A percentile compares a stretch with the other conserved stretches of the same genome.
These are phyloP conservation scores for Agrotis puta DNA, from an alignment of 2,888 invertebrate genomes.

Conservation along the genomic window DNA sequence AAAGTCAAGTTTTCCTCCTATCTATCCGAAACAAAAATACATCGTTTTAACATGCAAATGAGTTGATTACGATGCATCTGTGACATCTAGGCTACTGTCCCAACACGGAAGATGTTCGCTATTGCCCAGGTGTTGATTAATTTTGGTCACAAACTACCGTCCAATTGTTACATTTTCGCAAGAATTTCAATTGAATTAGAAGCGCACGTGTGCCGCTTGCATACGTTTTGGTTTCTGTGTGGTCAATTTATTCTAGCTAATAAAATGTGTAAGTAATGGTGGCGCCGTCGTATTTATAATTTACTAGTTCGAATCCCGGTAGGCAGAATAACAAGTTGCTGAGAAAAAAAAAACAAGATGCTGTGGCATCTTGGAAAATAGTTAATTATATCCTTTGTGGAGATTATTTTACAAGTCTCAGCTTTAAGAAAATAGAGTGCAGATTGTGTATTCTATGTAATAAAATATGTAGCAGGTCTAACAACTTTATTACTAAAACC, in stretches of 20 bases:
- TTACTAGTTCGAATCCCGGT: no score
- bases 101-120: conserved; percentile 49
- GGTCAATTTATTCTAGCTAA: conserved; percentile 13
- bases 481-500: conserved; percentile 10
- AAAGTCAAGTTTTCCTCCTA: not conserved
- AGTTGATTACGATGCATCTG: conserved; percentile 31
- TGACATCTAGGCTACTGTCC: conserved; percentile 20
- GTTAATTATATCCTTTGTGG: no score
- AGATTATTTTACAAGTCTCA: no score
- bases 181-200: conserved; percentile 48
- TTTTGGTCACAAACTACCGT: conserved; percentile 49
- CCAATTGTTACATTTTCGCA: conserved; percentile 62
- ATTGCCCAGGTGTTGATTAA: conserved; percentile 50
- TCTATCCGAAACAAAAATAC: not conserved
- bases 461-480: conserved; percentile 20
- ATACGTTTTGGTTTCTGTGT: conserved; percentile 27
- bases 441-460: not conserved
- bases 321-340: no score
- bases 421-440: no score
- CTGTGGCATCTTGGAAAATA: no score
- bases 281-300: not conserved
- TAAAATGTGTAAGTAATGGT: conserved; percentile 18
- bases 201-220: conserved; percentile 24
- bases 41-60: conserved; percentile 23
- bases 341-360: no score